Evolutionary conservation across 1,140 invertebrate species (phyloP).

Genomic region (Armadillidium nasatum): DNA sequence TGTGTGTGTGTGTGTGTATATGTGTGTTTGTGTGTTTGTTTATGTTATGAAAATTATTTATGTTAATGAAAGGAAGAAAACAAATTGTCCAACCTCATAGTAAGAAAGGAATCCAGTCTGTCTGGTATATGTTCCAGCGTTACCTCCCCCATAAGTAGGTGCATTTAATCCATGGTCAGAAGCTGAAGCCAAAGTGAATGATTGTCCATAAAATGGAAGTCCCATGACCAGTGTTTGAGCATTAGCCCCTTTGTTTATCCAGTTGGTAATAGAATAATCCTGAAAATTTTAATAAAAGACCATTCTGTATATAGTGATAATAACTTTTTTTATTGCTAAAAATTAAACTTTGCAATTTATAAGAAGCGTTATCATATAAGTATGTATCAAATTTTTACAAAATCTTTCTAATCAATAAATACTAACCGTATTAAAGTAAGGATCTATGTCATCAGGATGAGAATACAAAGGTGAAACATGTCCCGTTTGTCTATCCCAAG

Average conservation of each 20-base stretch:
- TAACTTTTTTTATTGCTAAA: no score
- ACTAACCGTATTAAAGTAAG: constrained; percentile 45
- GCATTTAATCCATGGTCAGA: constrained; percentile 54
- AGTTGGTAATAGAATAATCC: constrained; percentile 60
- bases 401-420: no score
- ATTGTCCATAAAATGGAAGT: constrained; percentile 61
- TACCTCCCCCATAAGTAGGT: constrained; percentile 56
- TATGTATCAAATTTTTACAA: no score
- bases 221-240: constrained; percentile 61
- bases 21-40: no score
- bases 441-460: constrained; percentile 35
- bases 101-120: constrained; percentile 74
- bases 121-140: constrained; percentile 69
- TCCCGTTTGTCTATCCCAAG: constrained; percentile 49
- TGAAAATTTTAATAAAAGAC: constrained; percentile 38
- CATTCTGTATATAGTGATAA: no score
- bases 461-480: constrained; percentile 52
- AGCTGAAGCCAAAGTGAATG: constrained; percentile 56
- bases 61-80: no score
- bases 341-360: no score
- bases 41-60: no score
- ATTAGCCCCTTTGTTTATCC: constrained; percentile 58
- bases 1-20: no score
- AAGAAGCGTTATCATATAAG: no score
- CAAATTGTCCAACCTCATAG: constrained; percentile 61